These are phyloP conservation scores for Oryzias melastigma DNA, from an alignment of 2,113 vertebrate genomes.

Conservation along the genomic window DNA sequence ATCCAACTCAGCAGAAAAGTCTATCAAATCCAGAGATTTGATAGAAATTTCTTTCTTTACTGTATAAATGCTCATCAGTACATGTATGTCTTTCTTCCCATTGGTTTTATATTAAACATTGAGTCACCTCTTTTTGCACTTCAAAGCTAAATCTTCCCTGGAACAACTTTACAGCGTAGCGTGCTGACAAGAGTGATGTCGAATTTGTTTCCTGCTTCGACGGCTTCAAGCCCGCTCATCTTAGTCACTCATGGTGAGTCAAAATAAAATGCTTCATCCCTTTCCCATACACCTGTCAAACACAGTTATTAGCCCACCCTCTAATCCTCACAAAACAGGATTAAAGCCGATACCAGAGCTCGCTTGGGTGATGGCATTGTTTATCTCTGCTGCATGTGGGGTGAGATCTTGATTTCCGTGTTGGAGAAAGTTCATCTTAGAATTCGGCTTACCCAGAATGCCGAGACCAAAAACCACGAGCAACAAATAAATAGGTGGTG, in stretches of 20 bases:
- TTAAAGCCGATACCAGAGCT: slow-evolving; percentile 33
- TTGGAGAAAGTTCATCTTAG: slow-evolving; percentile 38
- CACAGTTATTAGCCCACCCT: slow-evolving; percentile 55
- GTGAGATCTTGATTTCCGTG: slow-evolving; percentile 45
- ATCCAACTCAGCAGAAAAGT: slow-evolving; percentile 23
- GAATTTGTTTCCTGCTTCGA: slow-evolving; percentile 25
- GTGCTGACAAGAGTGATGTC: slow-evolving; percentile 29
- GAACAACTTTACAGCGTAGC: slow-evolving; percentile 11
- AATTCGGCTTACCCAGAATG: slow-evolving; percentile 21
- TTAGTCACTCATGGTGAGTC: slow-evolving; percentile 36
- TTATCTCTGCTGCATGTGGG: slow-evolving; percentile 32
- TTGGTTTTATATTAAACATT: not conserved
- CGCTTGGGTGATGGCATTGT: slow-evolving; percentile 50
- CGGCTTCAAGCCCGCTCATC: slow-evolving; percentile 18
- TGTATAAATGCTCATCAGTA: not conserved
- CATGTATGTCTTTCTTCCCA: not conserved
- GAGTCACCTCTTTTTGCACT: slow-evolving; percentile 11
- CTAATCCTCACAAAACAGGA: slow-evolving; percentile 56
- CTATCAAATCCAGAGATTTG: slow-evolving; percentile 7
- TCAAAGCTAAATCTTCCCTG: slow-evolving; percentile 24
- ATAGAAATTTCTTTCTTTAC: slow-evolving; percentile 4
- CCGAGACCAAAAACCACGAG: not conserved
- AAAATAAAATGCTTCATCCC: slow-evolving; percentile 49
- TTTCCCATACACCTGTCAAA: slow-evolving; percentile 56
- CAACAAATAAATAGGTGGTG: slow-evolving; percentile 5